Conservation (phyloP, 2,888 invertebrate species). For the Ormyrus labotus region DNA sequence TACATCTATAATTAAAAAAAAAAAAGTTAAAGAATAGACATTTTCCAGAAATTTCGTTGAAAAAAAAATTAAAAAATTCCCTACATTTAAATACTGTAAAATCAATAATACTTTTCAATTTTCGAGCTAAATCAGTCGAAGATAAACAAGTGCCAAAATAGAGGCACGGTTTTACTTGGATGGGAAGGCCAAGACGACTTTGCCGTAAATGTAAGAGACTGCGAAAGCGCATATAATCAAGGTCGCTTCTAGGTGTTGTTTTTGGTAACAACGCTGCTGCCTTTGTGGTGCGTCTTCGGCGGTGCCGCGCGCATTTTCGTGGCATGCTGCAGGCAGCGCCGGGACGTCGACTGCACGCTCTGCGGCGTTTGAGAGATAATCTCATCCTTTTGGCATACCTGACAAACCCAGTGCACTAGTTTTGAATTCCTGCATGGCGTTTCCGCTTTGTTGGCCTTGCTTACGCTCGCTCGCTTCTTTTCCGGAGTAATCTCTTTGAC, state of each 20-base stretch:
- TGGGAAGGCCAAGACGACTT: background rate
- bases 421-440: constrained; percentile 12
- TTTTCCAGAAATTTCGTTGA: too few species aligned
- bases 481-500: background rate
- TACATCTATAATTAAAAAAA: too few species aligned
- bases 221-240: constrained; percentile 62
- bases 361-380: constrained; percentile 63
- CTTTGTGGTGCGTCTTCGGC: constrained; percentile 1
- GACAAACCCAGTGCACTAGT: constrained; percentile 16
- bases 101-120: too few species aligned
- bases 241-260: constrained; percentile 56
- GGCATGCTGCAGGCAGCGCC: background rate
- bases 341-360: constrained; percentile 30
- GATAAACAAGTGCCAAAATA: too few species aligned
- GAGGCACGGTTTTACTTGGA: too few species aligned
- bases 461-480: background rate
- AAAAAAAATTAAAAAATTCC: too few species aligned
- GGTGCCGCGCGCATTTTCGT: background rate
- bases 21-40: too few species aligned
- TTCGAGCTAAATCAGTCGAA: too few species aligned
- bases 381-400: constrained; percentile 58
- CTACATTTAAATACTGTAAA: too few species aligned
- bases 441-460: constrained; percentile 3
- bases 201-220: constrained; percentile 59
- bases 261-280: constrained; percentile 47